Evolutionary conservation across 1,140 invertebrate species (phyloP).

Genomic region (Chrysopa pallens): DNA sequence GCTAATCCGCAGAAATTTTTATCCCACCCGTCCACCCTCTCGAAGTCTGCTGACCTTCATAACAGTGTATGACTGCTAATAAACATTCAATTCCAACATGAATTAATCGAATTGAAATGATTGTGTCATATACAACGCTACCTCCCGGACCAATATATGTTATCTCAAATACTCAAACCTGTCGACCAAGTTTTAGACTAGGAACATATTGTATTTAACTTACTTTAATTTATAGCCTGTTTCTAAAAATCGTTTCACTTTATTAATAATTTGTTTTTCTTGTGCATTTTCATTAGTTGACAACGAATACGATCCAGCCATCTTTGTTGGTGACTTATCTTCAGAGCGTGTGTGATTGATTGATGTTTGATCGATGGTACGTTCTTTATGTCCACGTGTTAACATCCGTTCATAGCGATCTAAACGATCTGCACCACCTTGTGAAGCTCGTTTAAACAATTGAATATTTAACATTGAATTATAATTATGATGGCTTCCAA

Average conservation of each 20-base stretch:
- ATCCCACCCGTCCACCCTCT: too few species aligned
- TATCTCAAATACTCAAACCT: too few species aligned
- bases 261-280: constrained; percentile 11
- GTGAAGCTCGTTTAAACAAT: constrained; percentile 37
- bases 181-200: too few species aligned
- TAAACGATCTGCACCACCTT: constrained; percentile 15
- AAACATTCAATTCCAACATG: too few species aligned
- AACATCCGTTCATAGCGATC: constrained; percentile 38
- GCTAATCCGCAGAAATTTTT: too few species aligned
- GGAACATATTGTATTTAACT: constrained; percentile 7
- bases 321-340: too few species aligned
- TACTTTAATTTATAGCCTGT: constrained; percentile 20
- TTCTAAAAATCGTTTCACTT: constrained; percentile 16
- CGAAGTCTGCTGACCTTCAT: too few species aligned
- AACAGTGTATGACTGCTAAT: too few species aligned
- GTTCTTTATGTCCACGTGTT: constrained; percentile 30
- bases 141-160: too few species aligned
- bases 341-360: too few species aligned
- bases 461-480: constrained; percentile 66
- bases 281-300: constrained; percentile 9
- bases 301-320: not conserved
- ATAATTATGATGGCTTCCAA: constrained; percentile 42
- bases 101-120: too few species aligned
- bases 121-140: too few species aligned
- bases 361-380: not conserved